Conservation (phyloP, 2,888 invertebrate species). For the Melieria picta region DNA sequence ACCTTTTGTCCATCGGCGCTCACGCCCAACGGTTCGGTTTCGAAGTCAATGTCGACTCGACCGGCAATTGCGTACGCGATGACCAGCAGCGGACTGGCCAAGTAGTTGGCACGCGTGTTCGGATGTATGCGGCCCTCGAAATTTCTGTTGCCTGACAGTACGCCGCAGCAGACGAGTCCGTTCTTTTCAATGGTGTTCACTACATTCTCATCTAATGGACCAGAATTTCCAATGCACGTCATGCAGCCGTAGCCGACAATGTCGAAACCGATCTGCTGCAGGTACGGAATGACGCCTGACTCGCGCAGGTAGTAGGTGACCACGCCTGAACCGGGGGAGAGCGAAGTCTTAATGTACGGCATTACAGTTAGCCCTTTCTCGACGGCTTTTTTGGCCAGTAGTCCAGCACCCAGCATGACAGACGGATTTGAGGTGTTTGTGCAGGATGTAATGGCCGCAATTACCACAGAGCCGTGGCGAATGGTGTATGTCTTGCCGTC, state of each 20-base stretch:
- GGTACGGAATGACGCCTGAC: conserved; percentile 89
- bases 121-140: conserved; percentile 99
- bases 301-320: conserved; percentile 84
- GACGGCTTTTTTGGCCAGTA: conserved; percentile 94
- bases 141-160: conserved; percentile 96
- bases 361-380: conserved; percentile 87
- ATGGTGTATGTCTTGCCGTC: conserved; percentile 84
- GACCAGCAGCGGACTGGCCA: conserved; percentile 96
- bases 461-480: conserved; percentile 92
- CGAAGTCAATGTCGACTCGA: conserved; percentile 93
- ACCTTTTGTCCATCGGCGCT: conserved; percentile 78
- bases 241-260: conserved; percentile 99
- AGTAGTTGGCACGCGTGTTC: conserved; percentile 94
- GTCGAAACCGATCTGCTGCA: conserved; percentile 89
- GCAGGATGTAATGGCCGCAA: conserved; percentile 97
- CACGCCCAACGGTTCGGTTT: conserved; percentile 80
- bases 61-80: conserved; percentile 98
- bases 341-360: conserved; percentile 95
- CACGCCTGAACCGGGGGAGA: conserved; percentile 96
- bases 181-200: conserved; percentile 93
- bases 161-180: conserved; percentile 93
- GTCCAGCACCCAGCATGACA: conserved; percentile 96
- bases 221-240: conserved; percentile 99
- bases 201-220: conserved; percentile 92
- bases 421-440: conserved; percentile 98